Base-by-base conservation (phyloP, 1,140 invertebrate species). In the Apis mellifera region DNA sequence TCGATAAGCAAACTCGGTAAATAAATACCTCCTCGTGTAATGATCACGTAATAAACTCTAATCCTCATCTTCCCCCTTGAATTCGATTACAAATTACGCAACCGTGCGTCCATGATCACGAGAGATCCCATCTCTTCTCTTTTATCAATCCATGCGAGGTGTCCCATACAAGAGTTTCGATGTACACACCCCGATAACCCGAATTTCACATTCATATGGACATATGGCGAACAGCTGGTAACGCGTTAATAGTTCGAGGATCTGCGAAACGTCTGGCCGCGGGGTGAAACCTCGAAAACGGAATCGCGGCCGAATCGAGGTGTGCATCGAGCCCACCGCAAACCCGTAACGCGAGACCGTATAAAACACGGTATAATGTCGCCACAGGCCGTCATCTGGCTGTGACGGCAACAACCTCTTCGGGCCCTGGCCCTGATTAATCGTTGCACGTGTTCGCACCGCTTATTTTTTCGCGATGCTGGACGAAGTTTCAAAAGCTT, bases 341-440 rank as follows among this genome's bases (percentile, higher is more conserved):
- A 91, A 91, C 90, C 89, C 89, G 91, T 92, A 92, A n/a, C 89
- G 86, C 86, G 90, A 90, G 87, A 90, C 91, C 90, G 84, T 90
- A 92, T 91, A 92, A 92, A 92, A 91, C 90, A 90, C 90, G 88
- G 84, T 88, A 90, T 81, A 84, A 87, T 91, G 89, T 91, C 89
- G 89, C 90, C 89, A 77, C 90, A 86, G 86, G 85, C 80, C 89
- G 90, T 92, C 91, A 90, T 88, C 84, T 91, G 92, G 85, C 84
- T 73, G 75, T 90, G 91, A 92, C 91, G 85, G 84, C 81, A 89
- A 91, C 90, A 90, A 84, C 90, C 90, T 91, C 89, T 91, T 89
- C 89, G 75, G 83, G n/a, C n/a, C 50, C 69, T 70, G 71, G 77
- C 87, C 72, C 88, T 92, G 91, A 92, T 92, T 92, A 92, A 92